Evolutionary conservation across 2,113 vertebrate species (phyloP), one percentile per base, ranked within the genome.

Genomic region (Dipodomys spectabilis): DNA sequence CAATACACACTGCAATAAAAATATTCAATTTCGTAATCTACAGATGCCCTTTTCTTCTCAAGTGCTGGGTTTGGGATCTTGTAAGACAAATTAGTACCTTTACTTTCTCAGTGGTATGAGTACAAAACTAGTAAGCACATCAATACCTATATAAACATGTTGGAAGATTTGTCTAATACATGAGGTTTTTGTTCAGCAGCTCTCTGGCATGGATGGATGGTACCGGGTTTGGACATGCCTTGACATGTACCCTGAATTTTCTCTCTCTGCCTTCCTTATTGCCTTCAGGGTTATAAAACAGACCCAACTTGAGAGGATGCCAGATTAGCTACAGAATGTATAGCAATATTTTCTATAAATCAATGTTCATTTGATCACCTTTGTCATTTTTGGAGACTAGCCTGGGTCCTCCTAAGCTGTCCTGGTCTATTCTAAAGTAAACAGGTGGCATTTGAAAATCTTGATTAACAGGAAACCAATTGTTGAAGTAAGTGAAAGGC

Each of bases 401-500:
- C 83, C 49, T 53, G 7, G 32, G 28, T 84, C 64, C 62, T 92
- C 28, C 27, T 45, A 62, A 89, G 64, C 71, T 57, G 68, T 44
- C 25, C 45, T 83, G 6, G 0, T 82, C 57, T 87, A 68, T 39
- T 91, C 64, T 90, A 88, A 88, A 89, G 69, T 73, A 96, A 94
- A 94, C 39, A 80, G 87, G n/a, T 95, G 91, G 88, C 1, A 0
- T 94, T 95, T 93, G 79, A 72, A 77, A 96, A 94, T 83, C 89
- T 86, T 65, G 74, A 94, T 94, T 85, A 95, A 91, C 84, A 94
- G 90, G 90, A 96, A 97, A 92, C 78, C 64, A 77, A 45, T 83
- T 86, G 30, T 74, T 68, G 81, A 96, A 93, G 79, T 93, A 91
- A 94, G 90, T 93, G 79, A 97, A 96, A 96, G 87, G 90, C 78